Percentiles rank a stretch among this genome's conserved stretches.
Conservation (phyloP, 2,113 vertebrate species). For the Collichthys lucidus region DNA sequence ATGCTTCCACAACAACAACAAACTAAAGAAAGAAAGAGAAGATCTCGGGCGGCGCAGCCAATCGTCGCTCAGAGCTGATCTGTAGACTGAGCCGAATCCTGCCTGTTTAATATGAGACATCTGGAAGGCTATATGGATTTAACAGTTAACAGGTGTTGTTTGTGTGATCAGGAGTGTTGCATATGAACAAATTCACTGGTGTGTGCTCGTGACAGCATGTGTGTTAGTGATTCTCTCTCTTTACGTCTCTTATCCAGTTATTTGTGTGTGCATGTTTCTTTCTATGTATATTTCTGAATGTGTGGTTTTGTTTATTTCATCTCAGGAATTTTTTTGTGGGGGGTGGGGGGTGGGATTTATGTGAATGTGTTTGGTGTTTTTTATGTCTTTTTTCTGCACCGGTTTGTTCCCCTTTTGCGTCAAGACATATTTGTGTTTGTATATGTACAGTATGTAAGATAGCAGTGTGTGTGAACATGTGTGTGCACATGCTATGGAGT, state of each 20-base stretch:
- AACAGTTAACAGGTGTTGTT: slow-evolving; percentile 71
- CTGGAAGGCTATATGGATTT: slow-evolving; percentile 63
- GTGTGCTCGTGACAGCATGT: slow-evolving; percentile 7
- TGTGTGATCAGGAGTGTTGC: slow-evolving; percentile 56
- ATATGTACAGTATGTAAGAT: background rate
- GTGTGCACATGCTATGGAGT: slow-evolving; percentile 16
- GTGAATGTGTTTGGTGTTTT: background rate
- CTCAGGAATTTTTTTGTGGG: background rate
- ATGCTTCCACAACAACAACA: slow-evolving; percentile 4
- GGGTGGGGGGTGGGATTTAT: background rate
- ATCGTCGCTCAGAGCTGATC: slow-evolving; percentile 36
- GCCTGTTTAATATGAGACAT: slow-evolving; percentile 62
- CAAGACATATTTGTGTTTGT: background rate
- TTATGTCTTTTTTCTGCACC: background rate
- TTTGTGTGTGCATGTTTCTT: slow-evolving; percentile 6
- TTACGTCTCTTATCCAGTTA: background rate
- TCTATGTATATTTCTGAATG: background rate
- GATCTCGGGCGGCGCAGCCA: slow-evolving; percentile 22
- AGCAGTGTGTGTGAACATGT: background rate
- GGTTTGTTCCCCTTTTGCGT: background rate
- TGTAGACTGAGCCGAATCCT: slow-evolving; percentile 26
- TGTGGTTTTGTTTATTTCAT: background rate
- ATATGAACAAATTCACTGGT: slow-evolving; percentile 53
- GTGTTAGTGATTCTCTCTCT: slow-evolving; percentile 21
- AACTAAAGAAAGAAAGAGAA: slow-evolving; percentile 19